phyloP scores from a whole-genome alignment of 2,113 vertebrate species.

The Okapia johnstoni region DNA sequence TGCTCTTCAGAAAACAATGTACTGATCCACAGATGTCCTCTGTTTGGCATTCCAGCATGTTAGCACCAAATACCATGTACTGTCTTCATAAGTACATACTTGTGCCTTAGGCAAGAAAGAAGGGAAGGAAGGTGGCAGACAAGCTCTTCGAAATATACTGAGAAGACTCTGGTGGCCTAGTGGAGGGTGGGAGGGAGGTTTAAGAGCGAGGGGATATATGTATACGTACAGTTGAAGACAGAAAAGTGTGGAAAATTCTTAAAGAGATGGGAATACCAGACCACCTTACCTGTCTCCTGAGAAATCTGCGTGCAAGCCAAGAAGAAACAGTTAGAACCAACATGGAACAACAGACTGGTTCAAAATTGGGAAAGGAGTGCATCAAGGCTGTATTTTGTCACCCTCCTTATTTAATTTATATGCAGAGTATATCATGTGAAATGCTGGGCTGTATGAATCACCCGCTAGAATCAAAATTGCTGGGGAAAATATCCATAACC shows the following conservation, averaged over 20 bases:
- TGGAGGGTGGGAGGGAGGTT: not conserved
- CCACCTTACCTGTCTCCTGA: not conserved
- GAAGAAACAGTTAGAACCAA: not conserved
- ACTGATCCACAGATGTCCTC: rapidly evolving
- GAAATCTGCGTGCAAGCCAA: not conserved
- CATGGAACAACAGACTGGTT: not conserved
- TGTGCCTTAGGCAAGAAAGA: not conserved
- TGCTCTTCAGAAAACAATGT: not conserved
- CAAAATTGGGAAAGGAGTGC: not conserved
- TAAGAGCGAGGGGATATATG: not conserved
- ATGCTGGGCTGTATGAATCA: not conserved
- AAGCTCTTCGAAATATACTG: not conserved
- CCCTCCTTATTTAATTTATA: not conserved
- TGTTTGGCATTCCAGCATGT: not conserved
- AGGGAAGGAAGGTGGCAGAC: not conserved
- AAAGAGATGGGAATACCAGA: not conserved
- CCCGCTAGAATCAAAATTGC: not conserved
- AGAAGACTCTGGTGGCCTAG: not conserved
- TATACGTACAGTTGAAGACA: not conserved
- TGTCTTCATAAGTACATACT: not conserved
- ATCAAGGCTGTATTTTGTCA: not conserved
- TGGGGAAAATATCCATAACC: not conserved
- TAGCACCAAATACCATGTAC: not conserved
- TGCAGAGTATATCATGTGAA: not conserved
- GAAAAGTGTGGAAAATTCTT: not conserved